Conservation (phyloP, 2,797 vertebrate genomes). For the Eulemur coronatus region DNA sequence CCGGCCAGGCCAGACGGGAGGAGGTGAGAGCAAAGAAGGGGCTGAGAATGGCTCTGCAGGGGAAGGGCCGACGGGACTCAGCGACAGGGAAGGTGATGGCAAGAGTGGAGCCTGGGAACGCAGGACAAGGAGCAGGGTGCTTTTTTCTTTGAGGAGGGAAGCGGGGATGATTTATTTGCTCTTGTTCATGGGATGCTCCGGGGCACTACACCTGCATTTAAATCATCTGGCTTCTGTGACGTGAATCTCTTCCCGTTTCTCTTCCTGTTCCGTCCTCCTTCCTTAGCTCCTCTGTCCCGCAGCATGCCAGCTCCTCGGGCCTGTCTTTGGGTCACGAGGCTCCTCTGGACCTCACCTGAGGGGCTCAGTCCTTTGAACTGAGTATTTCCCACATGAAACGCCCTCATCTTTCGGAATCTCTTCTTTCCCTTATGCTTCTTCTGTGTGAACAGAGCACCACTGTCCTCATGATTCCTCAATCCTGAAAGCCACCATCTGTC, state of each 20-base stretch:
- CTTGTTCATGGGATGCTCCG: too few species aligned
- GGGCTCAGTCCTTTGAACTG: not conserved
- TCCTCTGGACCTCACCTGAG: too few species aligned
- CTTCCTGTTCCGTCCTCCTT: too few species aligned
- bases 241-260: not conserved
- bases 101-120: not conserved
- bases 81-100: not conserved
- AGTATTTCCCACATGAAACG: not conserved
- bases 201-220: rapidly evolving
- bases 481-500: not conserved
- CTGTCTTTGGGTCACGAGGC: not conserved
- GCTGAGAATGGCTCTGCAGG: not conserved
- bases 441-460: not conserved
- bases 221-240: not conserved
- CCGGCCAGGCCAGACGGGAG: not conserved
- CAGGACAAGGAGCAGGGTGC: not conserved
- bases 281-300: too few species aligned
- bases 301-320: not conserved
- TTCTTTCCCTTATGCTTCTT: too few species aligned
- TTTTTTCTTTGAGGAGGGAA: not conserved
- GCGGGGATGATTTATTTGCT: not conserved
- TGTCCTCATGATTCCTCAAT: rapidly evolving
- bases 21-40: not conserved
- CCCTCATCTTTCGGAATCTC: not conserved
- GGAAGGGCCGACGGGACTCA: not conserved